Evolutionary conservation across 2,888 invertebrate species (phyloP).

Genomic region (Drosophila tripunctata): DNA sequence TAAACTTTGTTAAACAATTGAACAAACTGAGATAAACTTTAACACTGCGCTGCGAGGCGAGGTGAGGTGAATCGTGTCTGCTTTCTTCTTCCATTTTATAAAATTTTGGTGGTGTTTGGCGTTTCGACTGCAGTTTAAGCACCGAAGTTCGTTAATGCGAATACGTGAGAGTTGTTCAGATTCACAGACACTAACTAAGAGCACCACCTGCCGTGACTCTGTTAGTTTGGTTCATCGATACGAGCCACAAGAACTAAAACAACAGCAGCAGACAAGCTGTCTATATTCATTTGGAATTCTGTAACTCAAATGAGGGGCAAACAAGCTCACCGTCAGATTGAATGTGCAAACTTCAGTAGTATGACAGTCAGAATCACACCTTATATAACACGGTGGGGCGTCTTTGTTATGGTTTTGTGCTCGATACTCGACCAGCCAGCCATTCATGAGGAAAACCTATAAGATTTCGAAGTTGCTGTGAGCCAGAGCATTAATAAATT

Average conservation of each 20-base stretch:
- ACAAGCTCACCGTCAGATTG: neutral
- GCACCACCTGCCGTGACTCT: constrained; percentile 15
- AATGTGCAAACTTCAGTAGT: constrained; percentile 63
- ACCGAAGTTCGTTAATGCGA: constrained; percentile 73
- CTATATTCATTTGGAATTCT: constrained; percentile 45
- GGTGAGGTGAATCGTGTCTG: too few species aligned
- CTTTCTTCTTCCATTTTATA: constrained; percentile 5
- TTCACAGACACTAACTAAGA: constrained; percentile 20
- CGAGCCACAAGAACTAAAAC: constrained; percentile 11
- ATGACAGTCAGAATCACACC: constrained; percentile 42
- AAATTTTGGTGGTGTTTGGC: constrained; percentile 49
- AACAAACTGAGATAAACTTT: constrained; percentile 61
- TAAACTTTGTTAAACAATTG: constrained; percentile 41
- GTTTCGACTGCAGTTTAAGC: constrained; percentile 71
- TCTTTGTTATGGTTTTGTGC: constrained; percentile 39
- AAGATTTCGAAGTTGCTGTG: constrained; percentile 18
- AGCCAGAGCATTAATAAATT: constrained; percentile 73
- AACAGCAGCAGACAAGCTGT: constrained; percentile 19
- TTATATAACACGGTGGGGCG: constrained; percentile 59
- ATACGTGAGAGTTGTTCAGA: constrained; percentile 68
- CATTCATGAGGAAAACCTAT: constrained; percentile 7
- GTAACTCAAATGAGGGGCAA: constrained; percentile 51
- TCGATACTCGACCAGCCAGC: constrained; percentile 13
- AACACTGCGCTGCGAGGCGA: constrained; percentile 3
- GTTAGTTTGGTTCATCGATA: constrained; percentile 9